Conservation (phyloP, 2,888 invertebrate genomes). For the Sesia bembeciformis region DNA sequence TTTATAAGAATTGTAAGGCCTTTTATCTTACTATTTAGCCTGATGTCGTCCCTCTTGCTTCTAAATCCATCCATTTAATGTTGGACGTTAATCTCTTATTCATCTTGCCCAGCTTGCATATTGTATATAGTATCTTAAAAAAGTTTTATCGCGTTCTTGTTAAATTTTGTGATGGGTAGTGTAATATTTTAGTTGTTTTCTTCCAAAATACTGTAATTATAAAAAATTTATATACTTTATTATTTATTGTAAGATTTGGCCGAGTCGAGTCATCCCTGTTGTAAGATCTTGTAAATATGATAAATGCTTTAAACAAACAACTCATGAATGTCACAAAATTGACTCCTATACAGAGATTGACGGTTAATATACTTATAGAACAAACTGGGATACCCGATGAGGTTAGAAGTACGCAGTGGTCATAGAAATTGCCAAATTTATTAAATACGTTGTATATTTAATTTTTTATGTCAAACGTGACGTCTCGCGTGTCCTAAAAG, state of each 20-base stretch:
- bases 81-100: constrained; percentile 46
- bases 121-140: constrained; percentile 59
- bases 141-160: constrained; percentile 58
- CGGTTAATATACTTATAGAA: constrained; percentile 25
- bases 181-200: constrained; percentile 34
- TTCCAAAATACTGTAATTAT: constrained; percentile 14
- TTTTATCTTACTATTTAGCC: constrained; percentile 27
- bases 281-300: constrained; percentile 37
- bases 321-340: constrained; percentile 46
- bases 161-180: constrained; percentile 62
- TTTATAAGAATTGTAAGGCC: constrained; percentile 16
- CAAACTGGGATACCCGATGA: constrained; percentile 17
- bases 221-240: constrained; percentile 21
- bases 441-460: constrained; percentile 27
- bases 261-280: constrained; percentile 29
- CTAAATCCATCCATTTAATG: constrained; percentile 61
- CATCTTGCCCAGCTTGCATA: constrained; percentile 67
- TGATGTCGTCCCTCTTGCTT: constrained; percentile 56
- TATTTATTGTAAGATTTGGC: constrained; percentile 25
- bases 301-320: constrained; percentile 28
- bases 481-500: constrained; percentile 36
- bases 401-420: constrained; percentile 18
- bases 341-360: constrained; percentile 27
- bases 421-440: constrained; percentile 47
- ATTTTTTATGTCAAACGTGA: constrained; percentile 37